Conservation (phyloP, 2,888 invertebrate genomes). For the Brassicogethes aeneus region DNA sequence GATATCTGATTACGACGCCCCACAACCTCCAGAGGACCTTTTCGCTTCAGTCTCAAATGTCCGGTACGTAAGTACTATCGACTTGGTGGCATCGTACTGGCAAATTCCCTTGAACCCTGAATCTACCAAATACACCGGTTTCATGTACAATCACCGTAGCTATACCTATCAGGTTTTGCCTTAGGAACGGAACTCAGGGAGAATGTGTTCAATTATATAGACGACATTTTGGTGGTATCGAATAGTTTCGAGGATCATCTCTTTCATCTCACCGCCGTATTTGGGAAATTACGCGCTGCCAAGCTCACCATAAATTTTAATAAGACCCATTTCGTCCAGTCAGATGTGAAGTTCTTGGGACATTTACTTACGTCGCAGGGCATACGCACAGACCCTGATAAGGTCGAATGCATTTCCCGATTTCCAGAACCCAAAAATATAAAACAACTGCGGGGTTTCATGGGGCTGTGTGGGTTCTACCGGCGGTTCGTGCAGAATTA, state of each 20-base stretch:
- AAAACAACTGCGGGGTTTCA: slow-evolving; percentile 9
- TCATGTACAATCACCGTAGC: background rate
- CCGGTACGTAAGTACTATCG: slow-evolving; percentile 1
- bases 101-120: slow-evolving; percentile 3
- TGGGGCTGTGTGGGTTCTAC: slow-evolving; percentile 10
- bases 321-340: slow-evolving; percentile 16
- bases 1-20: too few species aligned
- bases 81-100: background rate
- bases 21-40: slow-evolving; percentile 19
- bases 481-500: slow-evolving; percentile 8
- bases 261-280: slow-evolving; percentile 14
- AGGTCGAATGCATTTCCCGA: slow-evolving; percentile 9
- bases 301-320: slow-evolving; percentile 17
- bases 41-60: slow-evolving; percentile 18
- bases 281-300: slow-evolving; percentile 12
- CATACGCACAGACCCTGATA: slow-evolving; percentile 15
- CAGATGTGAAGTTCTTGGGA: slow-evolving; percentile 13
- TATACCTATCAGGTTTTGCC: slow-evolving; percentile 4
- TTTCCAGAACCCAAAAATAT: slow-evolving; percentile 8
- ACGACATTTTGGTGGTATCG: too few species aligned
- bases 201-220: background rate
- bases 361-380: slow-evolving; percentile 14
- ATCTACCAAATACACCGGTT: background rate
- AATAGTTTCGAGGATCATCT: slow-evolving; percentile 16
- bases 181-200: slow-evolving; percentile 1